A percentile compares a stretch with the other conserved stretches of the same genome.
These are phyloP conservation scores for Odontophorus gujanensis DNA, from an alignment of 2,113 vertebrate genomes.

Conservation along the genomic window DNA sequence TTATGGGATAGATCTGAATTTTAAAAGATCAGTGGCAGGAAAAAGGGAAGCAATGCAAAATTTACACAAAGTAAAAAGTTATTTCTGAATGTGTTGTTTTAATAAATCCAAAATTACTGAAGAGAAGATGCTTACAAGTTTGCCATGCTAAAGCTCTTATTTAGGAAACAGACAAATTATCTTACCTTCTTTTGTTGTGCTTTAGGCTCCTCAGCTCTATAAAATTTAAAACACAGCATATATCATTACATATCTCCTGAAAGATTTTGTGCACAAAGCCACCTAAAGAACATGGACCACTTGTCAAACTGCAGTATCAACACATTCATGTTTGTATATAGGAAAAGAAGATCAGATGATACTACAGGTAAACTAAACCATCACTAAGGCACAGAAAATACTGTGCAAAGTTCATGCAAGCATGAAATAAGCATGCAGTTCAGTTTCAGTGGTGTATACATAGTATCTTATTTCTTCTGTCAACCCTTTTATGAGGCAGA, in stretches of 20 bases:
- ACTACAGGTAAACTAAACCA: neutral
- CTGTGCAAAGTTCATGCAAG: neutral
- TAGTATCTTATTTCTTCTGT: neutral
- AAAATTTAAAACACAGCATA: constrained; percentile 32
- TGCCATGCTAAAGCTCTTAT: neutral
- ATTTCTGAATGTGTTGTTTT: neutral
- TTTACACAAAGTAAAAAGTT: neutral
- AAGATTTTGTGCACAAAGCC: neutral
- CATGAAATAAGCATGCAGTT: neutral
- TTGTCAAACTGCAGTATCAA: neutral
- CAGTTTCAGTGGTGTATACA: neutral
- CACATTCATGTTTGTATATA: neutral
- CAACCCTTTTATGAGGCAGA: neutral
- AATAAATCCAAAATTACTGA: neutral
- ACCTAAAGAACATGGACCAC: neutral
- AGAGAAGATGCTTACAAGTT: neutral
- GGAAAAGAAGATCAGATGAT: neutral
- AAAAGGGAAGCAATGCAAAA: neutral
- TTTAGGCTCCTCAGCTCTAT: constrained; percentile 89
- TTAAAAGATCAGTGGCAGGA: neutral
- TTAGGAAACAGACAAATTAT: neutral
- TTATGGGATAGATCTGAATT: neutral
- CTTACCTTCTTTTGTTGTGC: constrained; percentile 90
- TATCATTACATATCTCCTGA: neutral
- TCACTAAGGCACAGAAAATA: neutral